Evolutionary conservation across 1,140 invertebrate species (phyloP).

Genomic region (Melitaea cinxia): DNA sequence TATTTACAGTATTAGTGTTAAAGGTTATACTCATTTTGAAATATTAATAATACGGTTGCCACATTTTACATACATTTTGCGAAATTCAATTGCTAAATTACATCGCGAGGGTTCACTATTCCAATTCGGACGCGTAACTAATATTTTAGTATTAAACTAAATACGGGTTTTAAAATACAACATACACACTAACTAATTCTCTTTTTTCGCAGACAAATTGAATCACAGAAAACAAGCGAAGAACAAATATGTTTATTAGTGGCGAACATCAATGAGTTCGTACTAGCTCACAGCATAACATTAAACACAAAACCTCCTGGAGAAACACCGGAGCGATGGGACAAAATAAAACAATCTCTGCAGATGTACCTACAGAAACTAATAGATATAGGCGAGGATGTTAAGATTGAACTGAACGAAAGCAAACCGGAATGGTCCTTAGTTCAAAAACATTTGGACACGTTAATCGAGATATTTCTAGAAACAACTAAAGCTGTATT

Average conservation of each 20-base stretch:
- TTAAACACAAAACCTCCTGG: conserved; percentile 80
- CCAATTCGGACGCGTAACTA: too few species aligned
- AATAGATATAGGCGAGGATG: conserved; percentile 77
- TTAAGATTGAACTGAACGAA: conserved; percentile 77
- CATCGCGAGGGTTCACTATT: too few species aligned
- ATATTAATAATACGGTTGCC: too few species aligned
- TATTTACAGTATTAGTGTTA: too few species aligned
- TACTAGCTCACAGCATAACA: conserved; percentile 78
- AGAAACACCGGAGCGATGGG: conserved; percentile 78
- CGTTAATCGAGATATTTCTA: conserved; percentile 73
- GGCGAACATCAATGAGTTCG: conserved; percentile 80
- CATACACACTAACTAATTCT: too few species aligned
- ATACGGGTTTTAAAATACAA: too few species aligned
- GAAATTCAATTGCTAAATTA: too few species aligned
- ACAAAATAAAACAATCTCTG: conserved; percentile 79
- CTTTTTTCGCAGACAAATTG: conserved; percentile 65
- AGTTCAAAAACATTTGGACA: conserved; percentile 70
- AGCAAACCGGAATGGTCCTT: conserved; percentile 68
- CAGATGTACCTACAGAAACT: conserved; percentile 76
- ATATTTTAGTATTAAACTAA: too few species aligned
- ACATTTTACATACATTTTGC: too few species aligned
- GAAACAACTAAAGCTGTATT: conserved; percentile 79
- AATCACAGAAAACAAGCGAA: conserved; percentile 56
- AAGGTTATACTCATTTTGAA: too few species aligned
- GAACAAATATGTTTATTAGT: conserved; percentile 74